Evolutionary conservation across 2,113 vertebrate genomes (phyloP), one percentile per base, ranked within the genome.

Genomic region (Sterrhoptilus dennistouni): DNA sequence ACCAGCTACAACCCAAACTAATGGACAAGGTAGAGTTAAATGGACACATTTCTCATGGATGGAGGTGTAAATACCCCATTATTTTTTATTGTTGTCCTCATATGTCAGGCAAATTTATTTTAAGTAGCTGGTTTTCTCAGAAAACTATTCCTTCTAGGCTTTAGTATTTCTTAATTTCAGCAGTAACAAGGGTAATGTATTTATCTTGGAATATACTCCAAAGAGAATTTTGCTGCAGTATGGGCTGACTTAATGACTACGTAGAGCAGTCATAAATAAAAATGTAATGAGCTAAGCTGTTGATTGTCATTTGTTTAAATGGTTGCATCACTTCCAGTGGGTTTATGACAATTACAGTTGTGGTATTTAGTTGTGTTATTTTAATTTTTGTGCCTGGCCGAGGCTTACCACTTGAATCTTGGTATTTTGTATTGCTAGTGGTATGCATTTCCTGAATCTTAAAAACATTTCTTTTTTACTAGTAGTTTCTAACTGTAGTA

Each of bases 21-120:
- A 99, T 27, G 99, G 99, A 93, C 99, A 99, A 99, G 99, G 99
- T 99, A 98, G 97, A 92, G 70, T 80, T 44, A 71, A 74, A 70
- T 5, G 6, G 10, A 29, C 56, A 22, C 1, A 24, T n/a, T 82
- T 36, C 14, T 79, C 6, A 15, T 36, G 78, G 31, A 24, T 78
- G 45, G 15, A 53, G 8, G 13, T 65, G 44, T 56, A 38, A 35
- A 23, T 15, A 14, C 13, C 13, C 12, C 19, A 1, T 50, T 63
- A 2, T 27, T 54, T 69, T 38, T 90, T 18, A 2, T 38, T 80
- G 3, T 61, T 70, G 19, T 56, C 7, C 47, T 79, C 3, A 1
- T 61, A 5, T 53, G 16, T 40, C 25, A 11, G 6, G 22, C 44
- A 49, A 42, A 40, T 24, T 56, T 35, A 40, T 28, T 85, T 35